Conservation (phyloP, 2,888 invertebrate species). For the Watsonalla binaria region DNA sequence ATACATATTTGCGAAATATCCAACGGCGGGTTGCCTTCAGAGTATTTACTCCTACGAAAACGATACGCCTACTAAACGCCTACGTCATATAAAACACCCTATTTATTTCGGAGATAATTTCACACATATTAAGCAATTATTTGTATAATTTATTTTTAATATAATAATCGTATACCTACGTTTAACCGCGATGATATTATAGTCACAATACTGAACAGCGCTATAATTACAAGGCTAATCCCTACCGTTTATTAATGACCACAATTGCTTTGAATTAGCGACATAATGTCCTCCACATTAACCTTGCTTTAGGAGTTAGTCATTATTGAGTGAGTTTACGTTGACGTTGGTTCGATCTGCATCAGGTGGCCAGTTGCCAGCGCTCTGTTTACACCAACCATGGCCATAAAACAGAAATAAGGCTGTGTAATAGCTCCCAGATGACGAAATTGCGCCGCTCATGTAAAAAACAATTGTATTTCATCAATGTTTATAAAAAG, state of each 20-base stretch:
- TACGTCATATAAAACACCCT: too few species aligned
- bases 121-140: too few species aligned
- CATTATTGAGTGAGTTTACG: constrained; percentile 26
- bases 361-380: constrained; percentile 56
- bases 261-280: constrained; percentile 24
- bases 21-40: too few species aligned
- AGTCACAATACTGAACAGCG: too few species aligned
- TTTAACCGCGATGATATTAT: too few species aligned
- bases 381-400: constrained; percentile 50
- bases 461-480: background rate
- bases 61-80: too few species aligned
- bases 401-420: constrained; percentile 43
- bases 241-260: constrained; percentile 10
- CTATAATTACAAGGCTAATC: constrained; percentile 8
- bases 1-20: too few species aligned
- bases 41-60: too few species aligned
- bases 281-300: constrained; percentile 32
- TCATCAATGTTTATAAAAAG: constrained; percentile 5
- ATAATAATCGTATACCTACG: too few species aligned
- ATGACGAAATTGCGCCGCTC: constrained; percentile 5
- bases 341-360: constrained; percentile 25
- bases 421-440: constrained; percentile 29
- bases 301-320: constrained; percentile 35
- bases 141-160: too few species aligned
- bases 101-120: too few species aligned